phyloP scores from a whole-genome alignment of 30 jellyfish, hydroid and myxozoan species.

The Catostylus mosaicus region DNA sequence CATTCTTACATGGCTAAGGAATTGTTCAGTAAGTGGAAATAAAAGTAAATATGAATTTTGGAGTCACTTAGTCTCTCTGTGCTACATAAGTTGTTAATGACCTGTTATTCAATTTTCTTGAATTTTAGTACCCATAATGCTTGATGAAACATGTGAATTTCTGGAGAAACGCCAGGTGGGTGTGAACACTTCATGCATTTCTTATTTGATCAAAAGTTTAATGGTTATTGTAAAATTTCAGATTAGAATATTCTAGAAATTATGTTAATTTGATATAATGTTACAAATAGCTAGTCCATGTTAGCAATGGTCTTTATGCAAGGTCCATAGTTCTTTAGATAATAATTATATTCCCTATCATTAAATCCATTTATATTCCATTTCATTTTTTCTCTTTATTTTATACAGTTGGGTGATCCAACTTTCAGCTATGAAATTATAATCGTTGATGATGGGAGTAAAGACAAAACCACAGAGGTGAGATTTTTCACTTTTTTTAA shows the following conservation, averaged over 20 bases:
- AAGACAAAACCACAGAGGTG: constrained; percentile 87
- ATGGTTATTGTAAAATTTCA: too few relatives aligned
- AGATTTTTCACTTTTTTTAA: neutral
- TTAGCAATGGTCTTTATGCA: neutral
- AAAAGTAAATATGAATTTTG: too few relatives aligned
- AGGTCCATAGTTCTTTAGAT: neutral
- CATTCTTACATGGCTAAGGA: too few relatives aligned
- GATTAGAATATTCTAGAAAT: too few relatives aligned
- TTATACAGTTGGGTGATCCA: constrained; percentile 61
- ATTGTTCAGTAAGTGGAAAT: too few relatives aligned
- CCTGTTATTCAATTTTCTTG: too few relatives aligned
- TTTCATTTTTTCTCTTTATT: neutral
- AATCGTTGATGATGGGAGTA: constrained; percentile 97
- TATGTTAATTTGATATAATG: too few relatives aligned
- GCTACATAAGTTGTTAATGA: too few relatives aligned
- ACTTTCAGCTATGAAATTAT: constrained; percentile 79
- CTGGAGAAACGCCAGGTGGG: constrained; percentile 86
- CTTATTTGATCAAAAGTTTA: neutral
- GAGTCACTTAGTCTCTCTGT: too few relatives aligned
- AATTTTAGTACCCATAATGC: constrained; percentile 74
- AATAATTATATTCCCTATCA: neutral
- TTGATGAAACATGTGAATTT: constrained; percentile 83
- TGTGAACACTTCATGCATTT: too few relatives aligned
- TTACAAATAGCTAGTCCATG: too few relatives aligned
- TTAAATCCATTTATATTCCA: neutral